Percentiles rank a stretch among this genome's conserved stretches.
Evolutionary conservation across 2,797 vertebrate species (phyloP).

Genomic region (Merluccius polli): DNA sequence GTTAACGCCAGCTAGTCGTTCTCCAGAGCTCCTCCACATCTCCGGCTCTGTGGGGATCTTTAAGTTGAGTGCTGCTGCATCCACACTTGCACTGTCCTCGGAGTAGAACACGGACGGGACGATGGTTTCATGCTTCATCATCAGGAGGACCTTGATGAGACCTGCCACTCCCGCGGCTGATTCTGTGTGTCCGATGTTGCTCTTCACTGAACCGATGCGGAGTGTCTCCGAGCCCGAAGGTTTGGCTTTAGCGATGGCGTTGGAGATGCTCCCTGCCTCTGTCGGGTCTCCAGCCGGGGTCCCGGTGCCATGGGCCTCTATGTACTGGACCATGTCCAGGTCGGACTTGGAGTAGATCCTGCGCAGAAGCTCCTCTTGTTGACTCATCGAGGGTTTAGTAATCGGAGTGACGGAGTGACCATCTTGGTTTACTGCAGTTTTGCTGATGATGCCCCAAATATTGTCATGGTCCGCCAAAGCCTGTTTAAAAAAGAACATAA

Average conservation of each 20-base stretch:
- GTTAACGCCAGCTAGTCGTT: slow-evolving; percentile 79
- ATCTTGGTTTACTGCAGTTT: slow-evolving; percentile 81
- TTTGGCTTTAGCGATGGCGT: slow-evolving; percentile 65
- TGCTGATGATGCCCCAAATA: slow-evolving; percentile 81
- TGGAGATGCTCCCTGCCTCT: slow-evolving; percentile 77
- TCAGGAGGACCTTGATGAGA: slow-evolving; percentile 86
- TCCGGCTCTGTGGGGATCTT: slow-evolving; percentile 66
- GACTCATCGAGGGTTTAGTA: slow-evolving; percentile 71
- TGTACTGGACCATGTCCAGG: slow-evolving; percentile 70
- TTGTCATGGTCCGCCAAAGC: slow-evolving; percentile 75
- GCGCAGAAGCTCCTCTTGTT: slow-evolving; percentile 78
- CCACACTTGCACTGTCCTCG: slow-evolving; percentile 64
- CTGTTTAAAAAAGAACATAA: slow-evolving; percentile 47
- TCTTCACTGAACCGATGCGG: slow-evolving; percentile 78
- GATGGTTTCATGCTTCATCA: slow-evolving; percentile 84
- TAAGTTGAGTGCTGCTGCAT: slow-evolving; percentile 72
- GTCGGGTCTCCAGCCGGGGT: slow-evolving; percentile 74
- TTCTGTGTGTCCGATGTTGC: slow-evolving; percentile 83
- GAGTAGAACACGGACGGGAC: slow-evolving; percentile 81
- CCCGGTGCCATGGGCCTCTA: slow-evolving; percentile 82
- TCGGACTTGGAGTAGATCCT: slow-evolving; percentile 70
- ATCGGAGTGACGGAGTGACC: slow-evolving; percentile 68
- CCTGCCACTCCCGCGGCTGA: slow-evolving; percentile 83
- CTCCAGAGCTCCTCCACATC: slow-evolving; percentile 68
- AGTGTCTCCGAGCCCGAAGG: slow-evolving; percentile 51